Evolutionary conservation across 2,888 invertebrate species (phyloP).

Genomic region (Drosophila eohydei): DNA sequence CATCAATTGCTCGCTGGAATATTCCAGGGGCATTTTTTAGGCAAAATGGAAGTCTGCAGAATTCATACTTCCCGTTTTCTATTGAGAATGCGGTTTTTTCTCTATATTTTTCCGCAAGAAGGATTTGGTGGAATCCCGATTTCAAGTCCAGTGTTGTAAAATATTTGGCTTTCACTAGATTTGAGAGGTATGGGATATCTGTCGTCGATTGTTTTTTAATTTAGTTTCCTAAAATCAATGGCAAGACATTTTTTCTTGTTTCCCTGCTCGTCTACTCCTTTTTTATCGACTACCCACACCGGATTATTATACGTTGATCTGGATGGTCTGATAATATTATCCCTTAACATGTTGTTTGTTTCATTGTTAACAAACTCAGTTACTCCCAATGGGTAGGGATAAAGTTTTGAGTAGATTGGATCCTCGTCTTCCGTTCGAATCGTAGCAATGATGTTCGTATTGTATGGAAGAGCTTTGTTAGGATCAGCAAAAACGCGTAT

Average conservation of each 20-base stretch:
- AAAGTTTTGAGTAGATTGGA: background rate
- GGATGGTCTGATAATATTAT: background rate
- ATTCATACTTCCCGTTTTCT: constrained; percentile 17
- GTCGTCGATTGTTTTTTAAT: constrained; percentile 61
- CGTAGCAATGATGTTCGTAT: too few species aligned
- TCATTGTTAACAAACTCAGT: constrained; percentile 10
- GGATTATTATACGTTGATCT: constrained; percentile 18
- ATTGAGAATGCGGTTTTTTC: constrained; percentile 17
- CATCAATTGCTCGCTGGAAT: constrained; percentile 23
- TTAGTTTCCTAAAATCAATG: constrained; percentile 9
- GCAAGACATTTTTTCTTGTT: constrained; percentile 3
- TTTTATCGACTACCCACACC: constrained; percentile 4
- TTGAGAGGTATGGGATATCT: constrained; percentile 79
- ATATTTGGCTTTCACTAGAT: constrained; percentile 69
- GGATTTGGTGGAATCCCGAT: background rate
- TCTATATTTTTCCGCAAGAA: constrained; percentile 12
- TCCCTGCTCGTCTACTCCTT: background rate
- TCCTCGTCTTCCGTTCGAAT: background rate
- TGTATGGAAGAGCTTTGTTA: too few species aligned
- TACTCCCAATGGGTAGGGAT: constrained; percentile 3
- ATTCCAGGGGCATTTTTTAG: constrained; percentile 20
- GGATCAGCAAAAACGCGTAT: background rate
- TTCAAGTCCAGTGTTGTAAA: constrained; percentile 72
- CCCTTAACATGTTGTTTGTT: background rate
- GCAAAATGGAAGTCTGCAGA: constrained; percentile 14